Base-by-base conservation (phyloP, 2,888 invertebrate genomes). In the Ophonus ardosiacus region DNA sequence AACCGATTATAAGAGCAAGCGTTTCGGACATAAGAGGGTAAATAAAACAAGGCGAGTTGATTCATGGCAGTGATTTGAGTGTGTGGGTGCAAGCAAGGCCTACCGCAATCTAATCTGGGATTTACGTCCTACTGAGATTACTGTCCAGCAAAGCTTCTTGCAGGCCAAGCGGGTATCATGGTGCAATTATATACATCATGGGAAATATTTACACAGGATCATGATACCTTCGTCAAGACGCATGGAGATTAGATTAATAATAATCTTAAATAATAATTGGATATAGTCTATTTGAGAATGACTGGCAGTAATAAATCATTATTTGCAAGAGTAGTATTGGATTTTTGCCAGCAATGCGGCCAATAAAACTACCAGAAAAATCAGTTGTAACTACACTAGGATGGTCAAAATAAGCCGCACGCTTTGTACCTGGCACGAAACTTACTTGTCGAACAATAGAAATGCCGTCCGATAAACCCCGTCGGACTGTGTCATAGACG, bases 21-120 rank as follows among this genome's bases (percentile, higher is more conserved):
- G 38, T 6, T 68, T 24, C 38, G 68, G 68, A n/a, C 68, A 38
- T 68, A 15, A 68, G 68, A 38, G 68, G 68, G 68, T 68, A 68
- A 68, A 68, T 68, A 68, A 68, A 68, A 68, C 68, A 68, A 68
- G 24, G 68, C 68, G 31, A 38, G 68, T 38, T 68, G 68, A 68
- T 68, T 31, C 68, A 68, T 68, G 8, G n/a, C 31, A 5, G 68
- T n/a, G 63, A 63, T 63, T 63, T 63, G 24, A 18, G 24, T 63
- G 31, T 51, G 68, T 38, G 68, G 38, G 38, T 38, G 31, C 15
- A 68, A 68, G 31, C 15, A 68, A 68, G 59, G 68, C 68, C 68
- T 68, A 68, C 68, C 68, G 38, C 68, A 68, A 68, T 68, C 68
- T 68, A 68, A 68, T 68, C 68, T 68, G 38, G 31, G 68, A 68